A percentile compares a stretch with the other conserved stretches of the same genome.
Conservation (phyloP, 2,888 invertebrate species). For the Amblyteles armatorius region DNA sequence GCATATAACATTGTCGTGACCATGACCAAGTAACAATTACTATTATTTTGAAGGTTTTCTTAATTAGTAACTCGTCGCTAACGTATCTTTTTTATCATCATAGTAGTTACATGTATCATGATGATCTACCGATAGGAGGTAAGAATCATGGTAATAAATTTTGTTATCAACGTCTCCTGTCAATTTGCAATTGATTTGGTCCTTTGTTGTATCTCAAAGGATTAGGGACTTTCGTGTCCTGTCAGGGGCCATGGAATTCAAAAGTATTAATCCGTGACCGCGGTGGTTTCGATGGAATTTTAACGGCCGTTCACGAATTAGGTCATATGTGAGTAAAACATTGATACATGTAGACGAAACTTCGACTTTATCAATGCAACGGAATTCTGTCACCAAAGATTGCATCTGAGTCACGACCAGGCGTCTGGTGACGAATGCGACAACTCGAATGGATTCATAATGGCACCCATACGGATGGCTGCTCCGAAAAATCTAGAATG, state of each 20-base stretch:
- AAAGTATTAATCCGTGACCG: conserved; percentile 13
- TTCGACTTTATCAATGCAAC: neutral
- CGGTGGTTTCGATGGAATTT: conserved; percentile 39
- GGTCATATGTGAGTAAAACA: conserved; percentile 23
- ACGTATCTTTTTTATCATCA: too few relatives aligned
- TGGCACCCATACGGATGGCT: neutral
- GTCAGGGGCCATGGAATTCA: neutral
- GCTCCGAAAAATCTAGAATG: too few relatives aligned
- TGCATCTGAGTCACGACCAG: conserved; percentile 42
- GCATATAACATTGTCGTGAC: too few relatives aligned
- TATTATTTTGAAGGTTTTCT: too few relatives aligned
- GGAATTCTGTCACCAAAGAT: conserved; percentile 4
- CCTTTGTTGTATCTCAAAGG: neutral
- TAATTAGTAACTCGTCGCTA: too few relatives aligned
- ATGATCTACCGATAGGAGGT: neutral
- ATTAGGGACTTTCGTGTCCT: neutral
- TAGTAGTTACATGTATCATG: neutral
- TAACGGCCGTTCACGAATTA: conserved; percentile 49
- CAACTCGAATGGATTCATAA: conserved; percentile 11
- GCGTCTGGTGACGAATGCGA: neutral
- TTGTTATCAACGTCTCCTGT: neutral
- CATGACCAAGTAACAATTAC: too few relatives aligned
- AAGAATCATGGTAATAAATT: neutral
- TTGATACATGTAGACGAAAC: too few relatives aligned
- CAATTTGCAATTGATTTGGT: neutral